These are phyloP conservation scores for Caenorhabditis sulstoni DNA, from an alignment of 2,888 invertebrate genomes.

Conservation along the genomic window DNA sequence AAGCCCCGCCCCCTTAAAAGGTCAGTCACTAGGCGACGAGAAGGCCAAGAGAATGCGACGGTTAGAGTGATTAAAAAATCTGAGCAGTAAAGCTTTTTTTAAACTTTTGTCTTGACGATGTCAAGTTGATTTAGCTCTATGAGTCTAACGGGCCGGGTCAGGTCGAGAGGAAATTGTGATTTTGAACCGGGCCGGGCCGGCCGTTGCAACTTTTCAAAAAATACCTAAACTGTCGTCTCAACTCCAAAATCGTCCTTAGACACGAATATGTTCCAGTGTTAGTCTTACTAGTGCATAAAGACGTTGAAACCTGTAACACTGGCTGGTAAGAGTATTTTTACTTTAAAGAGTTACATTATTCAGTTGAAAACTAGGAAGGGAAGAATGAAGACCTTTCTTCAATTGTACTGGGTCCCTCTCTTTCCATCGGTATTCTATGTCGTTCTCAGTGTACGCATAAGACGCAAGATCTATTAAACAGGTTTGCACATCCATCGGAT, in stretches of 20 bases:
- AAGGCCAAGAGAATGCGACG: too few relatives aligned
- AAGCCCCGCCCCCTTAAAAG: too few relatives aligned
- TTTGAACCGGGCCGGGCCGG: too few relatives aligned
- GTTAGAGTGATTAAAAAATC: too few relatives aligned
- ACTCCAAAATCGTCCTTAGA: slow-evolving; percentile 93
- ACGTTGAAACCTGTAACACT: slow-evolving; percentile 87
- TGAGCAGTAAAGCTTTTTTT: too few relatives aligned
- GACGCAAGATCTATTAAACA: slow-evolving; percentile 96
- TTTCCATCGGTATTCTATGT: slow-evolving; percentile 93
- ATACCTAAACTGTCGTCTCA: slow-evolving; percentile 98
- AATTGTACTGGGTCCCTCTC: slow-evolving; percentile 93
- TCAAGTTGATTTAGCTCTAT: too few relatives aligned
- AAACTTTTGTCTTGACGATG: too few relatives aligned
- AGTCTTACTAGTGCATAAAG: slow-evolving; percentile 96
- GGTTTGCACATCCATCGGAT: slow-evolving; percentile 93
- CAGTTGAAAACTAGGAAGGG: slow-evolving; percentile 88
- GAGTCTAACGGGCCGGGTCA: too few relatives aligned
- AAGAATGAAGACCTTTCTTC: slow-evolving; percentile 84
- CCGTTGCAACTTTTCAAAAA: too few relatives aligned
- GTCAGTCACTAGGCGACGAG: too few relatives aligned
- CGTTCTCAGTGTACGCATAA: slow-evolving; percentile 97
- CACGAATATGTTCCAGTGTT: slow-evolving; percentile 98
- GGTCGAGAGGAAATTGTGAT: too few relatives aligned
- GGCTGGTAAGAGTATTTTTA: neutral
- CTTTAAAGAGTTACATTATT: slow-evolving; percentile 36